phyloP scores from a whole-genome alignment of 2,113 vertebrate species.

The Perca flavescens region DNA sequence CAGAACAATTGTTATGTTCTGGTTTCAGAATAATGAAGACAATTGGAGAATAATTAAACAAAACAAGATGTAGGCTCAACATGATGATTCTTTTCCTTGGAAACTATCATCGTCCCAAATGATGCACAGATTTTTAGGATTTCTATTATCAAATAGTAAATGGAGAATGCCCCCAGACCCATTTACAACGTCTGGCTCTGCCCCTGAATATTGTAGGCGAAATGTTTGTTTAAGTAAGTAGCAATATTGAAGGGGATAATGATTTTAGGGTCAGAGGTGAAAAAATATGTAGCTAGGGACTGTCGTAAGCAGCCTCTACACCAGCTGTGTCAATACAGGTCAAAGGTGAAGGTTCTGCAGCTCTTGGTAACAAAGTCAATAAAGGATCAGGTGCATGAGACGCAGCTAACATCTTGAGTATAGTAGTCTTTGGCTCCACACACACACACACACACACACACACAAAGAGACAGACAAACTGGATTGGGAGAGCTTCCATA shows the following conservation, averaged over 20 bases:
- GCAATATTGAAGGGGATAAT: conserved; percentile 19
- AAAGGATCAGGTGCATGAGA: conserved; percentile 64
- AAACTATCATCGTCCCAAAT: no score
- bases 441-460: conserved; percentile 2
- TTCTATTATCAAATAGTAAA: no score
- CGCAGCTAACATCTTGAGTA: conserved; percentile 6
- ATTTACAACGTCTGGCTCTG: no score
- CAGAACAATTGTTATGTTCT: no score
- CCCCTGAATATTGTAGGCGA: not conserved
- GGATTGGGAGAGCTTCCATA: not conserved
- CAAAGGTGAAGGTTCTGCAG: conserved; percentile 52
- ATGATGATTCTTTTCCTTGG: no score
- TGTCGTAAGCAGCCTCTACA: conserved; percentile 15
- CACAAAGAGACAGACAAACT: not conserved
- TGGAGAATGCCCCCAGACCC: no score
- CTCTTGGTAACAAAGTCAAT: conserved; percentile 54
- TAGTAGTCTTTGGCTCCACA: conserved; percentile 13
- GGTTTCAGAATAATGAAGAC: no score
- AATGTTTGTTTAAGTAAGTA: conserved; percentile 19
- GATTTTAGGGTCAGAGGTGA: conserved; percentile 52
- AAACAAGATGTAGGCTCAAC: no score
- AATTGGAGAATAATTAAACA: no score
- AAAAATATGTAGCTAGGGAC: not conserved
- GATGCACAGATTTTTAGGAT: no score
- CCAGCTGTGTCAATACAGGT: conserved; percentile 62